These are phyloP conservation scores for Bombus superbus DNA, from an alignment of 1,140 invertebrate genomes.

Conservation along the genomic window DNA sequence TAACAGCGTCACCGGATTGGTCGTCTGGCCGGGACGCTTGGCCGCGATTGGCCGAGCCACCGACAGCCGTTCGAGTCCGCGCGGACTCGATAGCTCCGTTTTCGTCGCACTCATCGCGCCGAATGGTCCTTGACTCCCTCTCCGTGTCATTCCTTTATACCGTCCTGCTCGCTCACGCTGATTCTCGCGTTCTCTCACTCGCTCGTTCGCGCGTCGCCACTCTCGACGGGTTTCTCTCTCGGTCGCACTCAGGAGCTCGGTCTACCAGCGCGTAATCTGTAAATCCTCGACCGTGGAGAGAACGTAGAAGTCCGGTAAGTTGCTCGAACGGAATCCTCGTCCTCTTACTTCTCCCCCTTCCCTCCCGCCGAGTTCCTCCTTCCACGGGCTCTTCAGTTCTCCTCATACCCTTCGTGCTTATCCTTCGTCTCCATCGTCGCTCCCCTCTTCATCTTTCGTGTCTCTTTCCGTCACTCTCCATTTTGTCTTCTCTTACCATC, in stretches of 20 bases:
- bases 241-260: constrained; percentile 65
- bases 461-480: constrained; percentile 55
- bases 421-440: constrained; percentile 56
- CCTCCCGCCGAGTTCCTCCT: constrained; percentile 17
- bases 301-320: constrained; percentile 78
- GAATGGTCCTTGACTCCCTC: constrained; percentile 54
- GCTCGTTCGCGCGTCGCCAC: constrained; percentile 25
- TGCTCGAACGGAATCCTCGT: constrained; percentile 75
- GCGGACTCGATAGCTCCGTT: constrained; percentile 74
- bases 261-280: constrained; percentile 78
- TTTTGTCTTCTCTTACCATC: constrained; percentile 32
- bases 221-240: constrained; percentile 42
- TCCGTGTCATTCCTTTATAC: constrained; percentile 49
- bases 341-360: constrained; percentile 55
- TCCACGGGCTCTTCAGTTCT: constrained; percentile 49
- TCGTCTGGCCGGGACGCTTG: neutral
- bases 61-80: constrained; percentile 71
- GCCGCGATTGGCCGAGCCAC: constrained; percentile 60
- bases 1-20: constrained; percentile 61
- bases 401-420: constrained; percentile 57
- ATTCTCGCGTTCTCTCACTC: constrained; percentile 5
- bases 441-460: constrained; percentile 53
- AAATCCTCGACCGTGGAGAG: constrained; percentile 76
- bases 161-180: constrained; percentile 31
- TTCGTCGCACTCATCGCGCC: constrained; percentile 57